Evolutionary conservation across 1,140 invertebrate species (phyloP), one percentile per base, ranked within the genome.

Genomic region (Drosophila erecta): DNA sequence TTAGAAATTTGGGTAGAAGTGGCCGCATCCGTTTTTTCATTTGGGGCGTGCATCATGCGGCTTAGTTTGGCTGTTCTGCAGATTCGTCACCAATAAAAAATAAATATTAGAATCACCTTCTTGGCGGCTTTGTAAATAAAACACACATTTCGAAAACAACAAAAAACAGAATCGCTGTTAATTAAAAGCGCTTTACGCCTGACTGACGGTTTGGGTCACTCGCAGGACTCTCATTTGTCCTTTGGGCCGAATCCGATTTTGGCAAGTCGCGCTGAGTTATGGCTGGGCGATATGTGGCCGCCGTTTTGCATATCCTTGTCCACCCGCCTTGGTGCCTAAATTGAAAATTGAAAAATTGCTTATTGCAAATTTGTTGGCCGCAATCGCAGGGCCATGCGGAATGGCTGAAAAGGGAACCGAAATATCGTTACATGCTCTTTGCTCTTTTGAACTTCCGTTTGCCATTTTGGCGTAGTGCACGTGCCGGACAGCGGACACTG

Each of bases 271-370:
- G 55, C 46, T 76, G 74, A 76, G 22, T 76, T 76, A 76, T 76
- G 56, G 73, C 35, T 37, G 37, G 55, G 53, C 73, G 71, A 74
- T 74, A 73, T 74, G 50, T 64, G 56, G 53, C 51, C 41, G 61
- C 46, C 69, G 84, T 61, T 86, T 87, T 86, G 79, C 83, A 86
- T 86, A 62, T 75, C 58, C 76, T 67, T 57, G 55, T 74, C 59
- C 74, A 59, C 22, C 61, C 69, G 73, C 74, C 56, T 57, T 77
- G 74, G 56, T 54, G 81, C 78, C 84, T 89, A 89, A 87, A 87
- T 87, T 89, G 84, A 87, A 87, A 87, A 83, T 87, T 87, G 84
- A 87, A 89, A 87, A 89, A 87, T 87, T 89, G 84, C 84, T 87
- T 87, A 87, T 87, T 87, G 84, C 79, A 84, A 75, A 75, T 89